Conservation (phyloP, 2,113 vertebrate species). For the Theristicus caerulescens region DNA sequence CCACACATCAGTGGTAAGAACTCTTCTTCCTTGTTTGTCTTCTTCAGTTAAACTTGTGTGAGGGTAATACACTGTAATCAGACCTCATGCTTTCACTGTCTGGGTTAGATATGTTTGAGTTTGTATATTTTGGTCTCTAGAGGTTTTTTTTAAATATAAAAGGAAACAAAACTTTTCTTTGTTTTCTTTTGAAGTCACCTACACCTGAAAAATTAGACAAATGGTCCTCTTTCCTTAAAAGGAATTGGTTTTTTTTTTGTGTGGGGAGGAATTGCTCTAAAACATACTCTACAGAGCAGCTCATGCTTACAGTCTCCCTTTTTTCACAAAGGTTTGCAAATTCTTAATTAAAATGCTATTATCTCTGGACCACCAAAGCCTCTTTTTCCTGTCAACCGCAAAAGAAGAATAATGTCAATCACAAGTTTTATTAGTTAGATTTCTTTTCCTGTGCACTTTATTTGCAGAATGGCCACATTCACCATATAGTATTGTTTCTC, state of each 20-base stretch:
- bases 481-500: not conserved
- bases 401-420: not conserved
- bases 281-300: not conserved
- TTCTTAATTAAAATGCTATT: not conserved
- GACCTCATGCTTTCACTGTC: conserved; percentile 39
- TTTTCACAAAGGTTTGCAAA: not conserved
- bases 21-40: conserved; percentile 85
- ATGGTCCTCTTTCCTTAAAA: not conserved
- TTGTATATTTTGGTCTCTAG: conserved; percentile 27
- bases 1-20: conserved; percentile 85
- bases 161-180: conserved; percentile 28
- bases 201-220: conserved; percentile 43
- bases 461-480: not conserved
- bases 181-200: not conserved
- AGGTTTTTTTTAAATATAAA: conserved; percentile 32
- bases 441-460: not conserved
- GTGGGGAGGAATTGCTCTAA: not conserved
- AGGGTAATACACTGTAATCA: conserved; percentile 44
- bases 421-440: not conserved
- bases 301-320: not conserved
- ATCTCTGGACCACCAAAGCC: not conserved
- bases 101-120: conserved; percentile 40
- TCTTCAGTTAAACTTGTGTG: conserved; percentile 59
- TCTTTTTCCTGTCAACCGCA: not conserved
- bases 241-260: not conserved